A percentile compares a stretch with the other conserved stretches of the same genome.
Conservation (phyloP, 2,113 vertebrate genomes). For the Urocolius indicus region DNA sequence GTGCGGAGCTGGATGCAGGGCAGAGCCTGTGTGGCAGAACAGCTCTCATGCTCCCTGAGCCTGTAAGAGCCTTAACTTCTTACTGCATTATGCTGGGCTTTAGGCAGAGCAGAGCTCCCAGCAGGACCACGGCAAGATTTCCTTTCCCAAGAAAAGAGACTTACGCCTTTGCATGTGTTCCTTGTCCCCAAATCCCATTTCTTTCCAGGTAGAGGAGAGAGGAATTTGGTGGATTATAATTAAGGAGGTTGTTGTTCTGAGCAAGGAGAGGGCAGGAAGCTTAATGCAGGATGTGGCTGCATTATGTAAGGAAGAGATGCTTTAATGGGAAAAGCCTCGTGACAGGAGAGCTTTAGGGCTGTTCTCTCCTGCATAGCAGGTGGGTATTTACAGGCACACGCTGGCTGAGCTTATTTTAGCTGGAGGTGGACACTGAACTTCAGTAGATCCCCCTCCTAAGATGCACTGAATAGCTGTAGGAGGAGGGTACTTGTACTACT, state of each 20-base stretch:
- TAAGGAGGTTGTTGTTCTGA: background rate
- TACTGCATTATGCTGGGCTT: conserved; percentile 47
- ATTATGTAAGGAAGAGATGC: background rate
- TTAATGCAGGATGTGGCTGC: background rate
- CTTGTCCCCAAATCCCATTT: conserved; percentile 35
- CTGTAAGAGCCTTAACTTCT: conserved; percentile 67
- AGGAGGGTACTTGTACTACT: background rate
- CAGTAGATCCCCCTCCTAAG: too few species aligned
- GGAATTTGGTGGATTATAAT: conserved; percentile 50
- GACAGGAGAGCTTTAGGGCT: background rate
- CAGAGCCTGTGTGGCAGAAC: background rate
- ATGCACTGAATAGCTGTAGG: background rate
- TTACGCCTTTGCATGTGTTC: background rate
- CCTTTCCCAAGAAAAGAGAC: conserved; percentile 55
- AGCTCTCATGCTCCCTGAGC: too few species aligned
- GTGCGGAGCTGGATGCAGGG: accelerated
- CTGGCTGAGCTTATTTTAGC: background rate
- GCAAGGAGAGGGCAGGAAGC: background rate
- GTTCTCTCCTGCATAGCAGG: background rate
- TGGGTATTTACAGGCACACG: background rate
- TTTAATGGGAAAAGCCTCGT: background rate
- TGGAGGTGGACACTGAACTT: background rate
- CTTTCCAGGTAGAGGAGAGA: conserved; percentile 10
- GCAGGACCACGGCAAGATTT: background rate
- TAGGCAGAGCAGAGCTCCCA: conserved; percentile 57